A percentile compares a stretch with the other conserved stretches of the same genome.
Conservation (phyloP, 1,140 invertebrate genomes). For the Ylistrum balloti region DNA sequence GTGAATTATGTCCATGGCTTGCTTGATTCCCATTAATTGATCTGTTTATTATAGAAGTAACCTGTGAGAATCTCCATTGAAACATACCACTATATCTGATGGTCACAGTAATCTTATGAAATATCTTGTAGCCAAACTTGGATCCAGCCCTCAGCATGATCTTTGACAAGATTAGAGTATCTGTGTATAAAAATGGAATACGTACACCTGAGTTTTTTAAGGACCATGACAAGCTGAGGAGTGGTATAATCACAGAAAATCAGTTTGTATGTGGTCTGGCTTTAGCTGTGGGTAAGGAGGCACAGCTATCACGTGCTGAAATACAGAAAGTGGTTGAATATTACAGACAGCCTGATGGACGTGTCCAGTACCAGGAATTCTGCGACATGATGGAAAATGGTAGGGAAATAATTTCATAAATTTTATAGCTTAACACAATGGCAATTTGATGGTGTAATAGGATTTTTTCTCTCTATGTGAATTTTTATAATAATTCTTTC, state of each 20-base stretch:
- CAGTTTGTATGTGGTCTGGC: conserved; percentile 81
- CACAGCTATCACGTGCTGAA: conserved; percentile 78
- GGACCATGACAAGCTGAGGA: conserved; percentile 81
- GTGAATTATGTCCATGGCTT: too few relatives aligned
- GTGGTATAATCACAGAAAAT: conserved; percentile 81
- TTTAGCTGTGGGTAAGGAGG: conserved; percentile 80
- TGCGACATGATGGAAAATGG: conserved; percentile 82
- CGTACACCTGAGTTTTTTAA: conserved; percentile 82
- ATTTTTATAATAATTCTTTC: too few relatives aligned
- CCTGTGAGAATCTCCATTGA: too few relatives aligned
- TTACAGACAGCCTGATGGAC: conserved; percentile 78
- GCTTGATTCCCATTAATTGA: too few relatives aligned
- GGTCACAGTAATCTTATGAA: conserved; percentile 47
- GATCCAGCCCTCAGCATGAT: conserved; percentile 80
- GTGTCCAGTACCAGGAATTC: conserved; percentile 81
- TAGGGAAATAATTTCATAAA: conserved; percentile 57
- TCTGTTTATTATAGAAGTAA: too few relatives aligned
- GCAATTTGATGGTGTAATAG: too few relatives aligned
- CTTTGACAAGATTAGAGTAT: conserved; percentile 80
- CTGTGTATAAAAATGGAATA: conserved; percentile 81
- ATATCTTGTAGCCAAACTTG: conserved; percentile 65
- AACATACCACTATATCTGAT: too few relatives aligned
- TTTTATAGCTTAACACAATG: not conserved
- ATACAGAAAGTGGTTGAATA: conserved; percentile 81
- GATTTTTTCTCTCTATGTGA: too few relatives aligned